A percentile compares a stretch with the other conserved stretches of the same genome.
phyloP scores from a whole-genome alignment of 1,140 invertebrate species.

The Drosophila athabasca region DNA sequence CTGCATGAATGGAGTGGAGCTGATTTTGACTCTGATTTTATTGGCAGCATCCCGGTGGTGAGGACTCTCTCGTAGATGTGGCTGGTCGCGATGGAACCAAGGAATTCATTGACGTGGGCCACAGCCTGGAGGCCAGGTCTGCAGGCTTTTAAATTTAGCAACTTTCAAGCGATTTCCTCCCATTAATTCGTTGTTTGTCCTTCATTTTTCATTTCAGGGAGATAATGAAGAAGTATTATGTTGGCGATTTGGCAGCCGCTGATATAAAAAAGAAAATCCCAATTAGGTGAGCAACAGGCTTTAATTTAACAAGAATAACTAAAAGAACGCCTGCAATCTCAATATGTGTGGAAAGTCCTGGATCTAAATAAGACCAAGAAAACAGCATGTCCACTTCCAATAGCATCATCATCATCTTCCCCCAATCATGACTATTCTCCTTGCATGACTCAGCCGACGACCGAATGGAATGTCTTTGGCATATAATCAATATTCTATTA shows the following conservation, averaged over 20 bases:
- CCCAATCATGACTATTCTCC: too few relatives aligned
- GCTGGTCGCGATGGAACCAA: constrained; percentile 91
- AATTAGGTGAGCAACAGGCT: constrained; percentile 53
- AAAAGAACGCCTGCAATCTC: too few relatives aligned
- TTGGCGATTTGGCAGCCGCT: constrained; percentile 88
- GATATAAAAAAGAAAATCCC: constrained; percentile 64
- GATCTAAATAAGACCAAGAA: too few relatives aligned
- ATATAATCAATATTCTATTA: too few relatives aligned
- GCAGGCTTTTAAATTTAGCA: not conserved
- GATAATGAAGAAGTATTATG: constrained; percentile 93
- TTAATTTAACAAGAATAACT: not conserved
- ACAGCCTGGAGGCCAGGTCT: constrained; percentile 91
- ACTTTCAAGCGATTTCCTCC: not conserved
- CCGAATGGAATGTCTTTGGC: too few relatives aligned
- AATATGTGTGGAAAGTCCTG: not conserved
- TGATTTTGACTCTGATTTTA: not conserved
- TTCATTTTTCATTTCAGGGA: constrained; percentile 85
- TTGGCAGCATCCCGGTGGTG: constrained; percentile 92
- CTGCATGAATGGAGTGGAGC: not conserved
- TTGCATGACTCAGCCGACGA: too few relatives aligned
- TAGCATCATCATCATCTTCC: too few relatives aligned
- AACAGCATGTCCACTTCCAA: too few relatives aligned
- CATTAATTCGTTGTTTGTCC: not conserved
- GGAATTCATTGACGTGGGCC: constrained; percentile 94
- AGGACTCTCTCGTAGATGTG: constrained; percentile 90